A percentile compares a stretch with the other conserved stretches of the same genome.
These are phyloP conservation scores for Scrobipalpa costella DNA, from an alignment of 2,888 invertebrate genomes.

Conservation along the genomic window DNA sequence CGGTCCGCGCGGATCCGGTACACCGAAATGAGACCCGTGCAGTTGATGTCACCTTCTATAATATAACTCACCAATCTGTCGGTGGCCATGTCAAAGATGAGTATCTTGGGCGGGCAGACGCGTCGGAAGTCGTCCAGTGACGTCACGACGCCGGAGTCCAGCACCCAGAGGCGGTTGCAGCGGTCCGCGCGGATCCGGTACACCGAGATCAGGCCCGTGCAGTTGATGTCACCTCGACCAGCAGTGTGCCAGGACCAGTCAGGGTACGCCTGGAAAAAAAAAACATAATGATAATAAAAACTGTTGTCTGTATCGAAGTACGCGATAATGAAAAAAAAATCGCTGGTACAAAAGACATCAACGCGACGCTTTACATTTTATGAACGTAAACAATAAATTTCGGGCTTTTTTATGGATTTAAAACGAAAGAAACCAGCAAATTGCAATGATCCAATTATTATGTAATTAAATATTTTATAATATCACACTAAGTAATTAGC, in stretches of 20 bases:
- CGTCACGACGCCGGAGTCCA: constrained; percentile 88
- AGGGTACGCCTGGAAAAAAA: constrained; percentile 82
- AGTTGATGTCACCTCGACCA: constrained; percentile 86
- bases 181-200: constrained; percentile 88
- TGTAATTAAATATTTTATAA: not conserved
- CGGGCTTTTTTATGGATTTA: too few relatives aligned
- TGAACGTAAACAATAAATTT: too few relatives aligned
- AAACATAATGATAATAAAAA: not conserved
- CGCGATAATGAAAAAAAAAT: not conserved
- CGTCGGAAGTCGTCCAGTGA: constrained; percentile 84
- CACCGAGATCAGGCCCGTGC: constrained; percentile 88
- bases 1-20: constrained; percentile 88
- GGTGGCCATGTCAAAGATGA: constrained; percentile 89
- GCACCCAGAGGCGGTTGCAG: constrained; percentile 91
- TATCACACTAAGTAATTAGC: not conserved
- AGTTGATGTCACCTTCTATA: constrained; percentile 81
- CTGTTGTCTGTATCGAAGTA: not conserved
- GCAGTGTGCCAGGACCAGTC: constrained; percentile 89
- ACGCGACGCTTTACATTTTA: not conserved
- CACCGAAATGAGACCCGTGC: constrained; percentile 88
- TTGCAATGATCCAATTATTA: too few relatives aligned
- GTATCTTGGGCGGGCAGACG: constrained; percentile 89
- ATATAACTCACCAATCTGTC: constrained; percentile 82
- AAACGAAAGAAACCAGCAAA: too few relatives aligned
- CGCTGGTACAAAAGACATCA: constrained; percentile 5